Evolutionary conservation across 92 coral and sea anemone genomes (phyloP), one percentile per base, ranked within the genome.

Genomic region (Scolanthus callimorphus): DNA sequence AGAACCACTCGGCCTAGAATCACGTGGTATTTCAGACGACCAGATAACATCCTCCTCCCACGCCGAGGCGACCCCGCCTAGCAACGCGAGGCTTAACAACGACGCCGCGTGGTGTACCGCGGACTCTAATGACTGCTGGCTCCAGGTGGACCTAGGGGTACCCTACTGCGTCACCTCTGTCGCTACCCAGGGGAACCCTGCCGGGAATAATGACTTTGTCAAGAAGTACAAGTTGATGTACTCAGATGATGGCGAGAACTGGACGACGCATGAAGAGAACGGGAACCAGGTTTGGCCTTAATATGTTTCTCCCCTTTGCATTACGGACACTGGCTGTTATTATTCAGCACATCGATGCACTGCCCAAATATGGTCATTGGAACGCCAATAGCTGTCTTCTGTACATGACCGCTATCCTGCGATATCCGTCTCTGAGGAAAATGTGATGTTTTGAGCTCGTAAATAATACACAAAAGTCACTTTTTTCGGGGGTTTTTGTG

Each of bases 141-240:
- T 82, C 27, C 89, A 82, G 69, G 72, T 86, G 20, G 86, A 87
- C 39, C 66, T 82, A 13, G 96, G 81, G 39, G 62, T 78, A 6
- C 65, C 81, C n/a, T 86, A 87, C 67, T 71, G 76, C 46, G 47
- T 87, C 29, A 76, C 85, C 10, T 84, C 86, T 15, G 85, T 87
- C 20, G 96, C 96, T 15, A 78, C 96, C 2, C 96, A 87, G 51
- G 96, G 96, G 0, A 87, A 87, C 48, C 96, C 96, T 0, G 85
- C 57, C 1, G 90, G 90, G 2, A 87, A 87, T 54, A 64, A 76
- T 20, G 96, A 87, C 38, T 87, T 68, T 46, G 96, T 87, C 17
- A 83, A 78, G 72, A 76, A 76, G 15, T 87, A 87, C 53, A 77
- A 65, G 29, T 47, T 87, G 11, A 74, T 67, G 60, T 62, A 73